phyloP scores from a whole-genome alignment of 2,113 vertebrate species.

The Microtus oregoni region DNA sequence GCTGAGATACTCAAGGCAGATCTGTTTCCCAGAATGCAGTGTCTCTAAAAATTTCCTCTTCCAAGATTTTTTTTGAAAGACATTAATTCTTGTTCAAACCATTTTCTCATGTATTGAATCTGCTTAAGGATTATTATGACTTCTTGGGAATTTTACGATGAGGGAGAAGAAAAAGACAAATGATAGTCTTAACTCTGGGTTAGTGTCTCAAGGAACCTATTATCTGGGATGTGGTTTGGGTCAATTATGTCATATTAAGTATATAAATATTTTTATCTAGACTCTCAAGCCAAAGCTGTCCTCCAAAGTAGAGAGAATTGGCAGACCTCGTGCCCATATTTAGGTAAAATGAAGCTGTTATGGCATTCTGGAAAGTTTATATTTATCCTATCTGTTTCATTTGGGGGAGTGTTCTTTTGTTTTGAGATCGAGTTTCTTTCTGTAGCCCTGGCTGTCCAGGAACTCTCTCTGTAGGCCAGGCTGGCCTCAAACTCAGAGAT shows the following conservation, averaged over 20 bases:
- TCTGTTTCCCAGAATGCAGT: not conserved
- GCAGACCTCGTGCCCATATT: not conserved
- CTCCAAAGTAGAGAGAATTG: not conserved
- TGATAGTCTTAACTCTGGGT: not conserved
- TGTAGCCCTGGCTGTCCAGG: not conserved
- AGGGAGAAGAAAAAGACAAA: not conserved
- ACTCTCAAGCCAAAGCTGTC: not conserved
- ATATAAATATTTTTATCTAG: not conserved
- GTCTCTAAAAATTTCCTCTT: not conserved
- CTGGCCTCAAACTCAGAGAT: not conserved
- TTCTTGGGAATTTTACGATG: not conserved
- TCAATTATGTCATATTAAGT: not conserved
- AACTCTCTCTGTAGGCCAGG: not conserved
- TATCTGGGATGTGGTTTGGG: not conserved
- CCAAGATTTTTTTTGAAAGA: not conserved
- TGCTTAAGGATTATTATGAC: not conserved
- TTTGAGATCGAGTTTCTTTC: not conserved
- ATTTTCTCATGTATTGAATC: conserved; percentile 51
- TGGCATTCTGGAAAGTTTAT: not conserved
- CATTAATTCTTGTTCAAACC: not conserved
- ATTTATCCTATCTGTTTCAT: not conserved
- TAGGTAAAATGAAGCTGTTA: not conserved
- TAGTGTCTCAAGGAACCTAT: not conserved
- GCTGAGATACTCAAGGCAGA: not conserved
- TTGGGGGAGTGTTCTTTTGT: not conserved